Evolutionary conservation across 1,140 invertebrate species (phyloP), one percentile per base, ranked within the genome.

Genomic region (Ips nitidus): DNA sequence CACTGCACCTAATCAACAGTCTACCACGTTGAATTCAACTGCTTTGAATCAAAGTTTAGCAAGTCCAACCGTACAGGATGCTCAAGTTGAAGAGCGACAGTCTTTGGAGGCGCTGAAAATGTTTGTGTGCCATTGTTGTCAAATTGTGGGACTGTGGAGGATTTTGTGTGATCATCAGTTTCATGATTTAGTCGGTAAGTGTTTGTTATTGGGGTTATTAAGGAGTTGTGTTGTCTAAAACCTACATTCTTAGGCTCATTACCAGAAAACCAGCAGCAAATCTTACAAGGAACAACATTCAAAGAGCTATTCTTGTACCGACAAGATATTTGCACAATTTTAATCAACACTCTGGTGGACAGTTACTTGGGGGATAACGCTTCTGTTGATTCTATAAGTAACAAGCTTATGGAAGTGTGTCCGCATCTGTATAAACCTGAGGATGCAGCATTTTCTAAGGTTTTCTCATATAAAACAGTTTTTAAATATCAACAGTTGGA

Each of bases 361-460:
- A 89, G 91, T 65, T 99, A 98, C 81, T 84, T 99, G 1, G 91
- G 91, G 63, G 97, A 99, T 80, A 96, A 97, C 81, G 94, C 97
- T 0, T 94, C 93, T 2, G 94, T 97, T 1, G 94, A 97, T 80
- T 88, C 92, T 0, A 94, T 99, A 43, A 98, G 94, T 70, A 82
- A 85, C 22, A 91, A 91, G 80, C 82, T 99, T n/a, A 84, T 96
- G 58, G 90, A 97, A 78, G 85, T 96, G 0, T 99, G 97, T 80
- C 97, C 97, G 0, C 92, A 91, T 75, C 84, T 99, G 1, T 99
- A 98, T 77, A 92, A 92, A 75, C 90, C 89, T 75, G 97, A 99
- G 85, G 97, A 99, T 85, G 97, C 95, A 22, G 91, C 94, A 42
- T 96, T 93, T 80, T 90, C 95, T 36, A 94, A 98, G 85, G 91